A percentile compares a stretch with the other conserved stretches of the same genome.
phyloP scores from a whole-genome alignment of 64 coral and sea anemone species.

The Porites lutea region DNA sequence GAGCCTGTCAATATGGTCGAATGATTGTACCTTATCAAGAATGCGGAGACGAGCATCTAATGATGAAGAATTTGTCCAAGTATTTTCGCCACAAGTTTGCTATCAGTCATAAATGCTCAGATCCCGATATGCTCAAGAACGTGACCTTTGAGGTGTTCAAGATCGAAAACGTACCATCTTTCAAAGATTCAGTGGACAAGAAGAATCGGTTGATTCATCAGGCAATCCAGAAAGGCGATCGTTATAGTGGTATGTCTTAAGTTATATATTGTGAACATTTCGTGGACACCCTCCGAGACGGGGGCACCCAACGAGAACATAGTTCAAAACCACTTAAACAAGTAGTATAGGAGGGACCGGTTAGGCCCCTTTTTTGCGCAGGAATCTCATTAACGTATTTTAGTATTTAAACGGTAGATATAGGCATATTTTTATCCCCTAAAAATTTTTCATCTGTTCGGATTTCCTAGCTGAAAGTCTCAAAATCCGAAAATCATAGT shows the following conservation, averaged over 20 bases:
- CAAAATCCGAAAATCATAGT: too few relatives aligned
- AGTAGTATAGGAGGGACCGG: too few relatives aligned
- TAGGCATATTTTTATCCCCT: too few relatives aligned
- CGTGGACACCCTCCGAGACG: too few relatives aligned
- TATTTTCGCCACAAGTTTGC: slow-evolving; percentile 21
- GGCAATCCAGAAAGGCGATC: neutral
- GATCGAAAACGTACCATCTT: neutral
- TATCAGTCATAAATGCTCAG: neutral
- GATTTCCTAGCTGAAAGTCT: too few relatives aligned
- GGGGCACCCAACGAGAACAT: too few relatives aligned
- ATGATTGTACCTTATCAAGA: neutral
- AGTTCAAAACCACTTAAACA: too few relatives aligned
- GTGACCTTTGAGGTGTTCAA: slow-evolving; percentile 11
- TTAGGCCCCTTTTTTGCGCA: too few relatives aligned
- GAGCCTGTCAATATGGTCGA: neutral
- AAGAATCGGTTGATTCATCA: neutral
- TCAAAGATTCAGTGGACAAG: neutral
- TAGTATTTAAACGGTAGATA: too few relatives aligned
- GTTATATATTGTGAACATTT: too few relatives aligned
- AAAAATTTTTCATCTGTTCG: too few relatives aligned
- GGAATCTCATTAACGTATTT: too few relatives aligned
- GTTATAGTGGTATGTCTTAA: neutral
- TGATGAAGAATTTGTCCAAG: slow-evolving; percentile 6
- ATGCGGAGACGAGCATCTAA: neutral
- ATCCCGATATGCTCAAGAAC: neutral